A percentile compares a stretch with the other conserved stretches of the same genome.
These are phyloP conservation scores for Stercorarius parasiticus DNA, from an alignment of 2,113 vertebrate species.

Conservation along the genomic window DNA sequence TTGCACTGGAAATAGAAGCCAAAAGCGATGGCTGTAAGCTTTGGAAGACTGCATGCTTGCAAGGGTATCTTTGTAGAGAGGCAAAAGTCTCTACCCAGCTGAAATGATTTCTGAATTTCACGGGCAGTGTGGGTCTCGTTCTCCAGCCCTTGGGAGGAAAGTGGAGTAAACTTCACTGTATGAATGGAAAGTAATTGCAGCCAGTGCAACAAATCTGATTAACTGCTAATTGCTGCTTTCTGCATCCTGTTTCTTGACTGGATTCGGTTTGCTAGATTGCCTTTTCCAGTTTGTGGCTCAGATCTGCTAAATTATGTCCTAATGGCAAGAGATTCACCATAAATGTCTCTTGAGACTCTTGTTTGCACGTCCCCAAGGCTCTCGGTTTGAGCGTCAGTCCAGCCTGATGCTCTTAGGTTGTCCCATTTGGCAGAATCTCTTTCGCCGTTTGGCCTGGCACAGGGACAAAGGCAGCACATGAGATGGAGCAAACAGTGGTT, in stretches of 20 bases:
- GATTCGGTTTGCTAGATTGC: not conserved
- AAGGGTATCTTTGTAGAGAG: not conserved
- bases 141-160: not conserved
- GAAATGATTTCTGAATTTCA: not conserved
- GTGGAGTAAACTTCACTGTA: not conserved
- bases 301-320: not conserved
- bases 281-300: not conserved
- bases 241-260: not conserved
- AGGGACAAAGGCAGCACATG: not conserved
- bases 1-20: not conserved
- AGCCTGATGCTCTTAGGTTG: not conserved
- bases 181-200: conserved; percentile 14
- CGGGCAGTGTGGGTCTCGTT: not conserved
- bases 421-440: not conserved
- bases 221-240: not conserved
- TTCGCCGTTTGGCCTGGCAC: not conserved
- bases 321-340: not conserved
- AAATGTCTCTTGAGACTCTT: not conserved
- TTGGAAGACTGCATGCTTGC: not conserved
- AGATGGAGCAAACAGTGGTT: not conserved
- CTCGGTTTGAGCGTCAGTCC: not conserved
- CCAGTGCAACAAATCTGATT: conserved; percentile 28
- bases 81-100: not conserved
- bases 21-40: not conserved
- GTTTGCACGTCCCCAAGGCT: not conserved